Percentiles rank a stretch among this genome's conserved stretches.
phyloP scores from a whole-genome alignment of 64 coral and sea anemone species.

The Cladopsammia gracilis region DNA sequence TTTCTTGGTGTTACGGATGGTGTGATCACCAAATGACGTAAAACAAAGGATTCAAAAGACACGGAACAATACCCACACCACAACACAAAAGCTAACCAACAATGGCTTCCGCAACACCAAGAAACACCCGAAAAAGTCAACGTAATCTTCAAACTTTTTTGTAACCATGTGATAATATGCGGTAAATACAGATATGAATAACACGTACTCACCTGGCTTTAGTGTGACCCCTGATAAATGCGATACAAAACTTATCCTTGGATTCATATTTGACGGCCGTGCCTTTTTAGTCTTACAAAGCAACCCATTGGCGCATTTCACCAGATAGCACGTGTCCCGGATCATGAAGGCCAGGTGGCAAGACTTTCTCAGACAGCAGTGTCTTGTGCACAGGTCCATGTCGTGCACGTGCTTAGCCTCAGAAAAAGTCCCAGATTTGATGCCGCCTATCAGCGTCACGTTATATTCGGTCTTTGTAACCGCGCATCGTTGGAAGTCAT shows the following conservation, averaged over 20 bases:
- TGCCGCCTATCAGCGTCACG: conserved; percentile 80
- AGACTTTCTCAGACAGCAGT: conserved; percentile 73
- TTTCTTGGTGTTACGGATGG: too few relatives aligned
- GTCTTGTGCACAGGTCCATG: conserved; percentile 85
- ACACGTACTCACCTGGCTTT: conserved; percentile 30
- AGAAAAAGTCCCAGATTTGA: conserved; percentile 88
- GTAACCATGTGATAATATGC: too few relatives aligned
- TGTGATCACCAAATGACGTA: too few relatives aligned
- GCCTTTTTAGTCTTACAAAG: conserved; percentile 85
- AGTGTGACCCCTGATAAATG: conserved; percentile 33
- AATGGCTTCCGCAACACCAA: too few relatives aligned
- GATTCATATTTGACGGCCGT: conserved; percentile 85
- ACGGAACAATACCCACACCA: too few relatives aligned
- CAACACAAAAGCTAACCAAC: too few relatives aligned
- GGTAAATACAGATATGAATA: background rate
- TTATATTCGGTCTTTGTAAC: conserved; percentile 79
- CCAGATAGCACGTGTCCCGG: conserved; percentile 86
- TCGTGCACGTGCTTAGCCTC: conserved; percentile 66
- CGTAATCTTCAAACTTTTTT: too few relatives aligned
- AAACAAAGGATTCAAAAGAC: too few relatives aligned
- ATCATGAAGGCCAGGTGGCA: conserved; percentile 96
- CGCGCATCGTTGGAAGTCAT: conserved; percentile 48
- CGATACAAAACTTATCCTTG: conserved; percentile 78
- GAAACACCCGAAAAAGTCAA: too few relatives aligned
- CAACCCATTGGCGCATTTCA: conserved; percentile 56